Evolutionary conservation across 2,888 invertebrate genomes (phyloP).

Genomic region (Sthenelais limicola): DNA sequence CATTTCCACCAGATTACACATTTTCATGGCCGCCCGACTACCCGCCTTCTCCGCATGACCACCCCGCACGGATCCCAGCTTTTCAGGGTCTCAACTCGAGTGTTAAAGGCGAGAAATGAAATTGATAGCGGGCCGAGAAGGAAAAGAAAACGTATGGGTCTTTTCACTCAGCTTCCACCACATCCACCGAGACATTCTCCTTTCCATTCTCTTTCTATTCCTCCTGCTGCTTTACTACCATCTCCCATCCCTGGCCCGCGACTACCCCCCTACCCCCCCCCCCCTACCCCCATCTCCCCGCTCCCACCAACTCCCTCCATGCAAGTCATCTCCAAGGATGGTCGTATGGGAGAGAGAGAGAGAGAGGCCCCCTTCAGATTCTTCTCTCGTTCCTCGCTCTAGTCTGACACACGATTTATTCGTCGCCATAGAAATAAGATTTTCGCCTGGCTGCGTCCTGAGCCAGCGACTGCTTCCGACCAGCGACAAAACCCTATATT

Average conservation of each 20-base stretch:
- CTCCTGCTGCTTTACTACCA: background rate
- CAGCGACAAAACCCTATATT: constrained; percentile 3
- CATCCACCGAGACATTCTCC: too few relatives aligned
- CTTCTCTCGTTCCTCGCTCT: too few relatives aligned
- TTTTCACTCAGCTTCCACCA: too few relatives aligned
- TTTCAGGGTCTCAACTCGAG: too few relatives aligned
- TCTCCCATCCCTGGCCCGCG: background rate
- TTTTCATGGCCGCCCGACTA: background rate
- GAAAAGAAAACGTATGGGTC: too few relatives aligned
- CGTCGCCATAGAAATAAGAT: constrained; percentile 28
- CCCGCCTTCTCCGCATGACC: too few relatives aligned
- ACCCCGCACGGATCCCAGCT: too few relatives aligned
- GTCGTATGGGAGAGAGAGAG: background rate
- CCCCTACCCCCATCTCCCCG: background rate
- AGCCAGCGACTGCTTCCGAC: constrained; percentile 17
- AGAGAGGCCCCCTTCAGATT: too few relatives aligned
- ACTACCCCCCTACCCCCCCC: background rate
- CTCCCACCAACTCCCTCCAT: background rate
- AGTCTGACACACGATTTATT: constrained; percentile 7
- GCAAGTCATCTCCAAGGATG: background rate
- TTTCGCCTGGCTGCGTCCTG: constrained; percentile 10
- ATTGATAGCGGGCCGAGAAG: too few relatives aligned
- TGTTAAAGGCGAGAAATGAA: too few relatives aligned
- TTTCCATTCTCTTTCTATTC: background rate
- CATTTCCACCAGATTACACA: constrained; percentile 21